Evolutionary conservation across 2,113 vertebrate species (phyloP), one percentile per base, ranked within the genome.

Genomic region (Gracilinanus agilis): DNA sequence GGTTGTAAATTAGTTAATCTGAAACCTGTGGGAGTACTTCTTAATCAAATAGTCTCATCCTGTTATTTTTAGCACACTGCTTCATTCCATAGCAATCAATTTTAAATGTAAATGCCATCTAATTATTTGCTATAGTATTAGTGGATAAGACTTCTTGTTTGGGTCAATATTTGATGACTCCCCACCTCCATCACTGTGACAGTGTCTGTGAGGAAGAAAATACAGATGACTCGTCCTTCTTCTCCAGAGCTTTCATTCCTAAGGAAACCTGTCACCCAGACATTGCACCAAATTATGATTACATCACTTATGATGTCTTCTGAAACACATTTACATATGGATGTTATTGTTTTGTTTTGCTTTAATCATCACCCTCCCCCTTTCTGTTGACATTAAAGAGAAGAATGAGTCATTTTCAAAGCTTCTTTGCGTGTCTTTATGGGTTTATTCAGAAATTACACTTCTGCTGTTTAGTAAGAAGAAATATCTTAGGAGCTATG

Each of bases 31-130:
- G 29, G 55, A 25, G 9, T 96, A 3, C 93, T 94, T 91, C 25
- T 90, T 88, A 89, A 53, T 93, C 29, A 61, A 89, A 24, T 53
- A 24, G 56, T 13, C 11, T 75, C 61, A 94, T 90, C 34, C 40
- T 90, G 12, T 90, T 83, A 56, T 67, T 49, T 95, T 89, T 67
- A 94, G 3, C 21, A 90, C 92, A 90, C 44, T 24, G 24, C 54
- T 90, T 95, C 56, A 94, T 94, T 96, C 90, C 54, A n/a, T 56
- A 88, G 55, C 19, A 94, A 40, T 91, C 0, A 53, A 61, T 95
- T 94, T 67, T 54, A 95, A 95, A 88, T 53, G 13, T 56, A 29
- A 53, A 49, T 90, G 27, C 0, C 16, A 34, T 75, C 11, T 44
- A 53, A 49, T 2, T 90, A 89, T 67, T 53, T 93, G 67, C 55